Evolutionary conservation across 2,113 vertebrate species (phyloP).

Genomic region (Melanocharis versteri): DNA sequence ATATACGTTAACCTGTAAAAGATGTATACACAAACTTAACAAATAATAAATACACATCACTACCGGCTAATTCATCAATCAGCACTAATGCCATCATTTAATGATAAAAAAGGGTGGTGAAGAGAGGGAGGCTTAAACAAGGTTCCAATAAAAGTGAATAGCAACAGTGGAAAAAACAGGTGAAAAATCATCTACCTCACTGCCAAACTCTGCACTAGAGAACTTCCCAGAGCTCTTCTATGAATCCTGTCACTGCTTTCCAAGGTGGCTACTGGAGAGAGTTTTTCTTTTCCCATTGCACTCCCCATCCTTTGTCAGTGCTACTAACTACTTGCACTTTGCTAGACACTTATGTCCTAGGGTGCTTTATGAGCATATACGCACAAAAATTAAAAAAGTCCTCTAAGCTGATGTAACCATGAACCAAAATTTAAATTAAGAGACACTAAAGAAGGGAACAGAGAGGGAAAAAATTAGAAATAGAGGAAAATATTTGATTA

Average conservation of each 20-base stretch:
- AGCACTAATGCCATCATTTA: rapidly evolving
- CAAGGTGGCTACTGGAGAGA: neutral
- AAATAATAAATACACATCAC: neutral
- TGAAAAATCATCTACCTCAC: neutral
- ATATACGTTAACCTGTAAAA: neutral
- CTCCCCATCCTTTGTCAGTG: neutral
- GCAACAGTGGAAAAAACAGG: neutral
- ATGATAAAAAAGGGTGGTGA: neutral
- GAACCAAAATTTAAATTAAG: neutral
- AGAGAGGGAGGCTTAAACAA: neutral
- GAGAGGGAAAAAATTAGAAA: neutral
- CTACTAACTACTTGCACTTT: neutral
- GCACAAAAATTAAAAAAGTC: neutral
- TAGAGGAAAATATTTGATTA: rapidly evolving
- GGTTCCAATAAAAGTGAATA: neutral
- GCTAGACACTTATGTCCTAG: neutral
- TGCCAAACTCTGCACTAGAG: neutral
- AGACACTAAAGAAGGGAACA: neutral
- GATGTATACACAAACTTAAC: neutral
- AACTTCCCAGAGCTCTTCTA: neutral
- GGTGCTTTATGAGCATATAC: neutral
- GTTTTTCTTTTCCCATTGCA: neutral
- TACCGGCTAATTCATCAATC: neutral
- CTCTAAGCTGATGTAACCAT: neutral
- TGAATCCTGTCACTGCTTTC: neutral